phyloP scores from a whole-genome alignment of 2,888 invertebrate genomes.

The Ecliptopera silaceata region DNA sequence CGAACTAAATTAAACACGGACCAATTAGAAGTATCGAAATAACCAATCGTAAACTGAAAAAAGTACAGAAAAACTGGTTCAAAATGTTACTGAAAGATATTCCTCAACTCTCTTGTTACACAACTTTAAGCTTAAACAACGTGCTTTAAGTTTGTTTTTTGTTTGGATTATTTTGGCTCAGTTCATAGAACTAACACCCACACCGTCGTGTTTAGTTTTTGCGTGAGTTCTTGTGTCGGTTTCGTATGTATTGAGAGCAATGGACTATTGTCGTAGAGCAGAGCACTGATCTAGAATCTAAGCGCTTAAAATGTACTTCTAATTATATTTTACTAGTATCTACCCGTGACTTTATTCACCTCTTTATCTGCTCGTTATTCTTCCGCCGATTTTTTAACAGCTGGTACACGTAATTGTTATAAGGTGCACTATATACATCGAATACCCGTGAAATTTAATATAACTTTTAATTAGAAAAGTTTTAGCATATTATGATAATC shows the following conservation, averaged over 20 bases:
- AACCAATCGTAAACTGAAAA: constrained; percentile 19
- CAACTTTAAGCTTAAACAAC: not conserved
- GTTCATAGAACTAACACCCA: constrained; percentile 70
- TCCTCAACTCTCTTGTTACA: not conserved
- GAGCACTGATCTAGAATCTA: not conserved
- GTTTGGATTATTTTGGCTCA: constrained; percentile 19
- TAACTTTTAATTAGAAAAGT: too few species aligned
- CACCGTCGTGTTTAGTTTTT: constrained; percentile 53
- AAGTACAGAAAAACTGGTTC: constrained; percentile 29
- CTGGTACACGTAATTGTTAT: too few species aligned
- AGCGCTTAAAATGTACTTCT: too few species aligned
- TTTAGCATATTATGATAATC: too few species aligned
- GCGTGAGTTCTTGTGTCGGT: constrained; percentile 62
- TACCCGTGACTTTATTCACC: too few species aligned
- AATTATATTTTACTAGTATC: too few species aligned
- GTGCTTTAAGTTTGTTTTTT: not conserved
- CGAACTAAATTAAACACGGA: constrained; percentile 11
- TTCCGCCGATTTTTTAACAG: too few species aligned
- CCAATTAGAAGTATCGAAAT: constrained; percentile 26
- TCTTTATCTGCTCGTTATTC: too few species aligned
- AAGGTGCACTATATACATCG: too few species aligned
- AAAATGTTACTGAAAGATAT: constrained; percentile 26
- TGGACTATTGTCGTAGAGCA: constrained; percentile 42
- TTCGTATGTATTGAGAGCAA: constrained; percentile 56
- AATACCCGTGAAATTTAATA: too few species aligned